phyloP scores from a whole-genome alignment of 2,113 vertebrate species.

The Amphilophus citrinellus region DNA sequence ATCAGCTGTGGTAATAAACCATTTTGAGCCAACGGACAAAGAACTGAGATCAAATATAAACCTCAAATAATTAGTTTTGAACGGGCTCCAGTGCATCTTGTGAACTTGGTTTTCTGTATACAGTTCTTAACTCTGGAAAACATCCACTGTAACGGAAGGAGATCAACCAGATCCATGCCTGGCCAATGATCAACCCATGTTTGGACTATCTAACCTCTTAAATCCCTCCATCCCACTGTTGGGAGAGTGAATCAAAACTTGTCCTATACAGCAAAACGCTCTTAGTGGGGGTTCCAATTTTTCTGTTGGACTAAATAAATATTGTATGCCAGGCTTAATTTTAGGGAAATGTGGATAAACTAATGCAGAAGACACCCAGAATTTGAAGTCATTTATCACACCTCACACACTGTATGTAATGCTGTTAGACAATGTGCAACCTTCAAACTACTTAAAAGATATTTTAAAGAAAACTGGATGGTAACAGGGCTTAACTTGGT shows the following conservation, averaged over 20 bases:
- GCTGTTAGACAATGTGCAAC: neutral
- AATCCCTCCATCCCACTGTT: neutral
- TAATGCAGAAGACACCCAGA: neutral
- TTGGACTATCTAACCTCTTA: conserved; percentile 14
- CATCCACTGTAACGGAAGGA: neutral
- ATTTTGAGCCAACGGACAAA: conserved; percentile 7
- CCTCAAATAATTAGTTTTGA: conserved; percentile 12
- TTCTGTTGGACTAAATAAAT: conserved; percentile 6
- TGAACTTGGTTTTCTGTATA: neutral
- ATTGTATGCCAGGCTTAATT: neutral
- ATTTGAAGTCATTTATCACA: neutral
- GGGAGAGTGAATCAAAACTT: neutral
- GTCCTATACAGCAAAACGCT: neutral
- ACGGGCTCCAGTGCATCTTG: neutral
- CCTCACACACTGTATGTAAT: neutral
- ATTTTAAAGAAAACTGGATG: neutral
- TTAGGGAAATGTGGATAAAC: neutral
- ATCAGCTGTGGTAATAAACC: conserved; percentile 26
- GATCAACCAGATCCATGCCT: neutral
- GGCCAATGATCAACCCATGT: conserved; percentile 10
- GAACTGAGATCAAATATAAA: conserved; percentile 19
- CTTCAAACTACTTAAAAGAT: neutral
- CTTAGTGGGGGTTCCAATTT: neutral
- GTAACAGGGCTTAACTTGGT: neutral
- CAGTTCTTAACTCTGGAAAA: conserved; percentile 17